These are phyloP conservation scores for Lontra canadensis DNA, from an alignment of 2,113 vertebrate genomes.

Conservation along the genomic window DNA sequence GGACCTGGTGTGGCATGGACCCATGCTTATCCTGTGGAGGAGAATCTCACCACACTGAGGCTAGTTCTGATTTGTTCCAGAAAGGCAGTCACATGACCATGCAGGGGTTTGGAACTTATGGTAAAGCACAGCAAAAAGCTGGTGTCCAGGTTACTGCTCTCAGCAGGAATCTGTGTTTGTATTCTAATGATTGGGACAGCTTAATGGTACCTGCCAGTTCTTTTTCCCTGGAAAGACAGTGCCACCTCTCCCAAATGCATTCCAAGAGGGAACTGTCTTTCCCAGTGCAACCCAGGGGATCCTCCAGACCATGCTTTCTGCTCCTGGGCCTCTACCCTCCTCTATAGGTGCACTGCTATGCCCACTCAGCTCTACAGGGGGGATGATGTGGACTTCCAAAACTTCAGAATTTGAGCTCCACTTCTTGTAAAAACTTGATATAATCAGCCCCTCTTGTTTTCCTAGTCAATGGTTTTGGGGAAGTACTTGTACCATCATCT, in stretches of 20 bases:
- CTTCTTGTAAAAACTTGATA: not conserved
- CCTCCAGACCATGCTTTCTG: not conserved
- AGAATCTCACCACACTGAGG: not conserved
- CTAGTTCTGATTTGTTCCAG: not conserved
- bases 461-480: not conserved
- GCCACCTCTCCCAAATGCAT: not conserved
- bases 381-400: not conserved
- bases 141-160: not conserved
- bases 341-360: not conserved
- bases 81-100: not conserved
- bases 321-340: not conserved
- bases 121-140: not conserved
- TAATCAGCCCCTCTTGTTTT: not conserved
- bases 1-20: not conserved
- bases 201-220: not conserved
- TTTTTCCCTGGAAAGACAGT: not conserved
- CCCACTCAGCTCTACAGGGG: not conserved
- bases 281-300: not conserved
- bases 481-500: not conserved
- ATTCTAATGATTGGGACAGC: too few relatives aligned
- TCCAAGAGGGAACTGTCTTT: not conserved
- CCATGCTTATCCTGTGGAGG: not conserved
- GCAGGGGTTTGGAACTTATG: not conserved
- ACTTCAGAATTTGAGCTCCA: not conserved
- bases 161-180: not conserved